Conservation (phyloP, 2,888 invertebrate genomes). For the Leptinotarsa rubiginosa region DNA sequence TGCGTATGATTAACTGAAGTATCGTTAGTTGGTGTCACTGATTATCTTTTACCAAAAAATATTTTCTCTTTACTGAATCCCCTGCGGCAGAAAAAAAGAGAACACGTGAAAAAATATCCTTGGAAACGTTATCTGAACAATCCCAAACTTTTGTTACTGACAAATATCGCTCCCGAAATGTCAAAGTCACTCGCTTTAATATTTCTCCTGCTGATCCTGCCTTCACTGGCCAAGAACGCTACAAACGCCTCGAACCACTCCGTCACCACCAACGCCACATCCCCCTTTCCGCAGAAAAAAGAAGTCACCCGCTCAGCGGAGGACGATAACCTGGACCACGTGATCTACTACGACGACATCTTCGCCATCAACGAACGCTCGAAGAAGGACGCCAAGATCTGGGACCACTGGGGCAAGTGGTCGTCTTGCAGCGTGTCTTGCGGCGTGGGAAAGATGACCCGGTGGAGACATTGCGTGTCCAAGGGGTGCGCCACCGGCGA, state of each 20-base stretch:
- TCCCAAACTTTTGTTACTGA: neutral
- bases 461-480: constrained; percentile 68
- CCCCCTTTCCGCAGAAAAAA: neutral
- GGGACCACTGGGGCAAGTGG: constrained; percentile 69
- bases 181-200: neutral
- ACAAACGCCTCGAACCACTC: neutral
- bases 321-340: constrained; percentile 39
- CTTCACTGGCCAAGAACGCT: neutral
- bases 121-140: no score
- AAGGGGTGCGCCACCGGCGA: constrained; percentile 67
- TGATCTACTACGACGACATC: constrained; percentile 42
- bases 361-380: constrained; percentile 28
- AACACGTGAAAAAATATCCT: no score
- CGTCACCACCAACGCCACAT: neutral
- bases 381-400: constrained; percentile 60
- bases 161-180: neutral
- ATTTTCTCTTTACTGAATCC: no score
- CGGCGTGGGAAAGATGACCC: constrained; percentile 65
- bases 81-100: no score
- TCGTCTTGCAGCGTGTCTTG: constrained; percentile 67
- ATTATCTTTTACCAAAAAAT: no score
- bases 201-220: neutral
- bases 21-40: no score
- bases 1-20: no score
- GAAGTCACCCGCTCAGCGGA: constrained; percentile 3